Conservation (phyloP, 1,140 invertebrate genomes). For the Magallana gigas region DNA sequence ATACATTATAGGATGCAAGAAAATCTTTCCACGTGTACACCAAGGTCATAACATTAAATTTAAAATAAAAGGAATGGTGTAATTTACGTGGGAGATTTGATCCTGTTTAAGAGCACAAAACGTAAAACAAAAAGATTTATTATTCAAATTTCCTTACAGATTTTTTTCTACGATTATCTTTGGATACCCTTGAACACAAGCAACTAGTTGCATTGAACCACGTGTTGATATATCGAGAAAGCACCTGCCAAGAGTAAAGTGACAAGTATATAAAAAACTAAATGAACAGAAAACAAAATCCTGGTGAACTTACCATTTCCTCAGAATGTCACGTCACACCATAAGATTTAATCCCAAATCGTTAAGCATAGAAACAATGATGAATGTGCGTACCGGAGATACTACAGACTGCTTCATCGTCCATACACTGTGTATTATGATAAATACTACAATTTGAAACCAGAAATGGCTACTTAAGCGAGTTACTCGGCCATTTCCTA, state of each 20-base stretch:
- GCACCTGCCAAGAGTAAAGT: not conserved
- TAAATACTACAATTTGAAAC: conserved; percentile 3
- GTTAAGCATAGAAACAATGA: not conserved
- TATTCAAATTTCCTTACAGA: not conserved
- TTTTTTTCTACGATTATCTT: no score
- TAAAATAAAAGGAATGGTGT: no score
- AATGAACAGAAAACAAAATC: not conserved
- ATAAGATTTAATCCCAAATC: conserved; percentile 26
- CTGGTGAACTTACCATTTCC: conserved; percentile 26
- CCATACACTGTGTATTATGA: not conserved
- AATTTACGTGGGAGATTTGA: no score
- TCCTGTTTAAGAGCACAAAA: not conserved
- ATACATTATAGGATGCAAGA: no score
- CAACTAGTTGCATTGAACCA: no score
- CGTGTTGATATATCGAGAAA: not conserved
- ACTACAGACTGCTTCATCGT: not conserved
- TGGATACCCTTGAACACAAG: no score
- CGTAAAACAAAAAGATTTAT: not conserved
- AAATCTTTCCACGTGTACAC: no score
- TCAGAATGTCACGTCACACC: conserved; percentile 24
- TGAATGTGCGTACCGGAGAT: conserved; percentile 15
- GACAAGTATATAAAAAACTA: not conserved
- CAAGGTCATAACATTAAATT: no score
- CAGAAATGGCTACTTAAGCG: conserved; percentile 15
- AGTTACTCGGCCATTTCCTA: not conserved